Base-by-base conservation (phyloP, 1,140 invertebrate species). In the Drosophila bocqueti region DNA sequence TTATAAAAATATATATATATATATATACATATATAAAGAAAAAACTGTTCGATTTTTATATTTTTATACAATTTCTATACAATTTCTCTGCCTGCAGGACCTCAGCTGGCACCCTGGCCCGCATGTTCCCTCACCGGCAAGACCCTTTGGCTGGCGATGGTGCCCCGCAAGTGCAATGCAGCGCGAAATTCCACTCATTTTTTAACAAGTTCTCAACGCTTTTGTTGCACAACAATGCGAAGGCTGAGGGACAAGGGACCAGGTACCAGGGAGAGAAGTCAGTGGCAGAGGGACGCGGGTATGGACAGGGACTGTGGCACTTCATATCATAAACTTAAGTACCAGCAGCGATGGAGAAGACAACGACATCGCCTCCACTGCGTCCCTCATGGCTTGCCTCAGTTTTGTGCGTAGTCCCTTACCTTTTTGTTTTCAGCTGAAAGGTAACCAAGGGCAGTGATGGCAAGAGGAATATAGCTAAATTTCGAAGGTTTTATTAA, bases 161-260 rank as follows among this genome's bases (percentile, higher is more conserved):
- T 65, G 62, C 67, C 78, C 52, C 69, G 47, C 75, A 79, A 84
- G 85, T 90, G 84, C 84, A 89, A 81, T 69, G 84, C 84, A 89
- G 85, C 85, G 85, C 85, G 85, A 89, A 89, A 89, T 89, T 89
- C 85, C 85, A 79, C 81, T 89, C 85, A 90, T 89, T 89, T 79
- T 86, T 89, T 81, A 90, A 84, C 86, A 81, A 89, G 86, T 89
- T 89, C 81, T 89, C 73, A 75, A 79, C 80, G 83, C 83, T 82
- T 87, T 89, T 83, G 81, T 89, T 89, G 75, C 69, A 76, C 84
- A 89, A 89, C 85, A 89, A 89, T 89, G 84, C 78, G 72, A 90
- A 82, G 81, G 78, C 71, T 73, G 55, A 66, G 76, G 63, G 72
- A 45, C 67, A 59, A 66, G 76, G 63, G 72, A 45, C 67, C 52